A percentile compares a stretch with the other conserved stretches of the same genome.
phyloP scores from a whole-genome alignment of 2,113 vertebrate species.

The Centropus unirufus region DNA sequence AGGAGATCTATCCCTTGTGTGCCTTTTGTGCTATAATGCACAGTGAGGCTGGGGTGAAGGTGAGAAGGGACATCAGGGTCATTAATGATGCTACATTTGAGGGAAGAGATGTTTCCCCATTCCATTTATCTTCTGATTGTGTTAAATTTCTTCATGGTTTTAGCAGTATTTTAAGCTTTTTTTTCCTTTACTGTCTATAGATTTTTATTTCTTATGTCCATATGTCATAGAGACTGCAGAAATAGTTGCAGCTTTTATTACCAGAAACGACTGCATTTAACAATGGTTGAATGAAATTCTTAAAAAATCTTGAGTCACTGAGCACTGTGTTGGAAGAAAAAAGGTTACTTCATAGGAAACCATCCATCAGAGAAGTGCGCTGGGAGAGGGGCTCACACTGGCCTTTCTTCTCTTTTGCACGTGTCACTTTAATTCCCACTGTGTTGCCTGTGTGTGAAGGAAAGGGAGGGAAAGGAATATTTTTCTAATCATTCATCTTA shows the following conservation, averaged over 20 bases:
- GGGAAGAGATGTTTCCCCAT: background rate
- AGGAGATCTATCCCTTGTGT: background rate
- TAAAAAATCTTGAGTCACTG: background rate
- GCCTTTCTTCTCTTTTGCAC: background rate
- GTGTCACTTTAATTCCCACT: background rate
- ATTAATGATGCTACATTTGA: background rate
- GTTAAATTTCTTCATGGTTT: background rate
- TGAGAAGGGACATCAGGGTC: background rate
- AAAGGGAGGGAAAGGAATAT: background rate
- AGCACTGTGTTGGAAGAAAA: background rate
- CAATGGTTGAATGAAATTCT: background rate
- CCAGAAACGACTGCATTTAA: background rate
- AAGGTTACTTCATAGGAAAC: background rate
- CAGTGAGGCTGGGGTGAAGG: fast-evolving
- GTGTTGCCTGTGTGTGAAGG: background rate
- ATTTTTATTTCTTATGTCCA: background rate
- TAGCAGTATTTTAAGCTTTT: background rate
- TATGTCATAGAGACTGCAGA: background rate
- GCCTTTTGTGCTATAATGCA: background rate
- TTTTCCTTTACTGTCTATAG: background rate
- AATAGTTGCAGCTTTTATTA: background rate
- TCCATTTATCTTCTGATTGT: background rate
- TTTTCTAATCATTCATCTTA: background rate
- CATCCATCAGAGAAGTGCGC: background rate
- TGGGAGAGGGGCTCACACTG: background rate